Conservation (phyloP, 2,113 vertebrate species). For the Agelaius phoeniceus region DNA sequence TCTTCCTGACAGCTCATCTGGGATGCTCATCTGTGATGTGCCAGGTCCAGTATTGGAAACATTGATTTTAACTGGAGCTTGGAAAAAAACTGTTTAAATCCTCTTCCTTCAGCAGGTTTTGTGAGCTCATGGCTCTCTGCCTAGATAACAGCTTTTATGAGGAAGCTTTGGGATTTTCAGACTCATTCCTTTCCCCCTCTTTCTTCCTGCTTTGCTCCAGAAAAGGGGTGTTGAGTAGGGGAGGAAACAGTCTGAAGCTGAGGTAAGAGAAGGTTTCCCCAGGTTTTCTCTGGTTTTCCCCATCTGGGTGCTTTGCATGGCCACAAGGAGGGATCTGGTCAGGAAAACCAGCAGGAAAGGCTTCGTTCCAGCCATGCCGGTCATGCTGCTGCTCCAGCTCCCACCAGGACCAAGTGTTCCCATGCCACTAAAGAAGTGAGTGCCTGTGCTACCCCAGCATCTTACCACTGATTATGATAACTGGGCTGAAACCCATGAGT, state of each 20-base stretch:
- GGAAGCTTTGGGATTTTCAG: constrained; percentile 11
- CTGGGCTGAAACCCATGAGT: rapidly evolving
- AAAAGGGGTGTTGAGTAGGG: not conserved
- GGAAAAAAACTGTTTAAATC: not conserved
- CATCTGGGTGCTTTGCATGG: rapidly evolving
- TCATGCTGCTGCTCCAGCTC: not conserved
- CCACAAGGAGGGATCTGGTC: not conserved
- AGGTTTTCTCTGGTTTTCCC: not conserved
- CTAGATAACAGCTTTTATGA: not conserved
- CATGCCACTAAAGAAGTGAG: rapidly evolving
- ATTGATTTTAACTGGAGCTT: not conserved
- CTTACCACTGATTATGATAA: not conserved
- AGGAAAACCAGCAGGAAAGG: not conserved
- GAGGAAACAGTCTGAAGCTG: not conserved
- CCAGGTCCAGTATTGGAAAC: not conserved
- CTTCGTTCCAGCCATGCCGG: rapidly evolving
- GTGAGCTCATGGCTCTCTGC: not conserved
- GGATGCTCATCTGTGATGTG: not conserved
- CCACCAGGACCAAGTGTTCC: not conserved
- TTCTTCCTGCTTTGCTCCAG: not conserved
- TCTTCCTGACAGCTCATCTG: not conserved
- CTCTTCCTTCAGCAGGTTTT: not conserved
- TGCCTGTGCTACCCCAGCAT: rapidly evolving
- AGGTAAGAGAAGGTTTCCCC: not conserved
- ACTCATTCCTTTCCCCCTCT: not conserved